Evolutionary conservation across 2,113 vertebrate genomes (phyloP).

Genomic region (Neogobius melanostomus): DNA sequence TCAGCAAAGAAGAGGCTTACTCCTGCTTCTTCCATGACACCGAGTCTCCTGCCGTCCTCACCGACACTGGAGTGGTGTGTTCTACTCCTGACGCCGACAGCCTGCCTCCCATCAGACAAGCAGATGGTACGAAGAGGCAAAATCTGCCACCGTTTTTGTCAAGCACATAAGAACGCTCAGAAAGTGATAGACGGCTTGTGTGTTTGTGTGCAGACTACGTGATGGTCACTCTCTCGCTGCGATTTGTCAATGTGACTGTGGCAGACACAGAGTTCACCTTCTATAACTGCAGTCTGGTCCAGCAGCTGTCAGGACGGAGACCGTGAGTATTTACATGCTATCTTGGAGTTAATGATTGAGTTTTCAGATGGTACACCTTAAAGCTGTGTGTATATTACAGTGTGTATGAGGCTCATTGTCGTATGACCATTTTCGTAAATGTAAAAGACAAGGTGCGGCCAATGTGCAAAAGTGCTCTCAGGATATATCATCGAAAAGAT

Average conservation of each 20-base stretch:
- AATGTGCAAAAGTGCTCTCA: not conserved
- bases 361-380: too few species aligned
- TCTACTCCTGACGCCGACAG: slow-evolving; percentile 83
- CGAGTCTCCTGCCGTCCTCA: slow-evolving; percentile 82
- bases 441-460: too few species aligned
- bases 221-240: slow-evolving; percentile 84
- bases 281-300: slow-evolving; percentile 88
- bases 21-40: slow-evolving; percentile 89
- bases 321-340: slow-evolving; percentile 80
- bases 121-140: slow-evolving; percentile 79
- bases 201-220: slow-evolving; percentile 81
- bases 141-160: not conserved
- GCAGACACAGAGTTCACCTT: slow-evolving; percentile 85
- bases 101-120: slow-evolving; percentile 78
- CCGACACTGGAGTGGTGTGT: slow-evolving; percentile 83
- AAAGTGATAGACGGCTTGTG: not conserved
- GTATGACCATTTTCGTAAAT: too few species aligned
- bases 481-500: too few species aligned
- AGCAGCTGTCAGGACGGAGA: slow-evolving; percentile 81
- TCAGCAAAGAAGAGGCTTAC: slow-evolving; percentile 83
- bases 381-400: too few species aligned
- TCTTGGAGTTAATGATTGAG: not conserved
- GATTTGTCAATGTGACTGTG: slow-evolving; percentile 84
- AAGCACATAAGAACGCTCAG: not conserved
- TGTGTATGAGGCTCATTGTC: too few species aligned